Evolutionary conservation across 2,113 vertebrate genomes (phyloP).

Genomic region (Caretta caretta): DNA sequence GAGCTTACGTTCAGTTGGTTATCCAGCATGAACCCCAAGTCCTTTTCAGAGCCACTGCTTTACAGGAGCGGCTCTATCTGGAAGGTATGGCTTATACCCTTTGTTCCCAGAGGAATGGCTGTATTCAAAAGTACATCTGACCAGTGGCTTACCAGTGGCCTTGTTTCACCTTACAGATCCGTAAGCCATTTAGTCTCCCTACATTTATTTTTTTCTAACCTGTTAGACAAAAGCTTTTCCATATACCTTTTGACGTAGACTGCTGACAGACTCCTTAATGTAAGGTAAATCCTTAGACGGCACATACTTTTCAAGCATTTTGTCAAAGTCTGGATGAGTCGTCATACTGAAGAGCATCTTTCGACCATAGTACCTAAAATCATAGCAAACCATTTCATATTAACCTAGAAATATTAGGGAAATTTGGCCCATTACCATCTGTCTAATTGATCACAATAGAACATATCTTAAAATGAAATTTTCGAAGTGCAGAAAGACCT

Average conservation of each 20-base stretch:
- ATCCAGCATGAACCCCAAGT: background rate
- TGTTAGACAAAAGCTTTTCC: background rate
- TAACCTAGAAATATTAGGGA: background rate
- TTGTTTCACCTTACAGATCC: background rate
- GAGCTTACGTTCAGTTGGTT: background rate
- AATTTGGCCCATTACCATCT: background rate
- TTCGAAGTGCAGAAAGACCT: rapidly evolving
- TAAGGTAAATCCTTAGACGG: conserved; percentile 88
- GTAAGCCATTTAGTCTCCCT: background rate
- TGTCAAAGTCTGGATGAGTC: conserved; percentile 90
- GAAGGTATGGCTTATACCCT: background rate
- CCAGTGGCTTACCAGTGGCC: background rate
- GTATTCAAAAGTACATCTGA: background rate
- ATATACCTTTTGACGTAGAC: conserved; percentile 89
- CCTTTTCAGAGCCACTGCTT: background rate
- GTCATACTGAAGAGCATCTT: conserved; percentile 92
- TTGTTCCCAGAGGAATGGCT: background rate
- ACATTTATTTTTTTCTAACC: background rate
- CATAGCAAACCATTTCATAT: background rate
- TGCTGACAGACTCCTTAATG: conserved; percentile 87
- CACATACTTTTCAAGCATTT: conserved; percentile 88
- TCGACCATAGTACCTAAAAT: conserved; percentile 89
- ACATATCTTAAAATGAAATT: rapidly evolving
- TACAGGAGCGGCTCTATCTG: background rate
- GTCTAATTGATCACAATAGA: background rate